These are phyloP conservation scores for Actenoides lindsayi DNA, from an alignment of 2,113 vertebrate species.

Conservation along the genomic window DNA sequence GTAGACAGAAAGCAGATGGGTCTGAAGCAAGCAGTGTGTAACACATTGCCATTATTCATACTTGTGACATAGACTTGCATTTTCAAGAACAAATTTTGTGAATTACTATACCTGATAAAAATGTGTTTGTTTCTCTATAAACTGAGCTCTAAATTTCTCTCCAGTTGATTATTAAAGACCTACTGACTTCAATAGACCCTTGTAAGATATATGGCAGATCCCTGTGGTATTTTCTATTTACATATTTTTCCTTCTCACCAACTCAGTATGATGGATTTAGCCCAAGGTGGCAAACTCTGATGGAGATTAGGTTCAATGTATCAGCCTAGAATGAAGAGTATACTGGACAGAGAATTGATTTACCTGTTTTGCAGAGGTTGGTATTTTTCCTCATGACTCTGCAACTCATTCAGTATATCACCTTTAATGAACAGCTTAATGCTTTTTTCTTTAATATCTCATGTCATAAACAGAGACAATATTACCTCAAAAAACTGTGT, in stretches of 20 bases:
- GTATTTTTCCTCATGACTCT: background rate
- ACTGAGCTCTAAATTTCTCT: background rate
- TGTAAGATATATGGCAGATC: background rate
- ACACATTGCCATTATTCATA: background rate
- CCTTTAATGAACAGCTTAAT: background rate
- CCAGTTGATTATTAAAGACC: background rate
- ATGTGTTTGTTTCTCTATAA: background rate
- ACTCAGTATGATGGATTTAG: background rate
- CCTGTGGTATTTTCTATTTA: background rate
- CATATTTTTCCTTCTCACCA: background rate
- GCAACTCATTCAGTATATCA: background rate
- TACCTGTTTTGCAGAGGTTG: rapidly evolving
- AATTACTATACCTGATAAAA: background rate
- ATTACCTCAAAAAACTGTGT: background rate
- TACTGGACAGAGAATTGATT: background rate
- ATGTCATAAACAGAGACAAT: background rate
- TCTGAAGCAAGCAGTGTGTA: background rate
- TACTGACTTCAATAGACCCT: background rate
- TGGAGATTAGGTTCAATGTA: background rate
- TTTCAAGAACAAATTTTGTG: background rate
- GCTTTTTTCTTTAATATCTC: background rate
- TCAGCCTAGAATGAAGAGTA: background rate
- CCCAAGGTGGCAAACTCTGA: background rate
- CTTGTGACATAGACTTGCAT: background rate
- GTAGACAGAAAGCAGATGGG: background rate